These are phyloP conservation scores for Grallaria varia DNA, from an alignment of 2,113 vertebrate genomes.

Conservation along the genomic window DNA sequence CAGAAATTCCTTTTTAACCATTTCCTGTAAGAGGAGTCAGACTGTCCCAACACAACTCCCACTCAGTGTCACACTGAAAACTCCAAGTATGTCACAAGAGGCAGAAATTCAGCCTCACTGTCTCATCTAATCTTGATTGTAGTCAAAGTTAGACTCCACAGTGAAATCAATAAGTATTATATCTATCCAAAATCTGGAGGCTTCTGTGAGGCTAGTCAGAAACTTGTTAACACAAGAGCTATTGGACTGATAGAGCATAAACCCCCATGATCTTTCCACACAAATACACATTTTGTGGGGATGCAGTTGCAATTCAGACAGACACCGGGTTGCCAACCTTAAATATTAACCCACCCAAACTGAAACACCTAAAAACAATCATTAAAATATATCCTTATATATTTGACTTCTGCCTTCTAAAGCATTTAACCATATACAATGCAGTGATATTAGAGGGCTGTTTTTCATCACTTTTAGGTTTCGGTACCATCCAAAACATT, in stretches of 20 bases:
- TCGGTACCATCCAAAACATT: neutral
- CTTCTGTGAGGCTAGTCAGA: neutral
- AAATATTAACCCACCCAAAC: neutral
- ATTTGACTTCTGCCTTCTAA: neutral
- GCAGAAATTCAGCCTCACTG: neutral
- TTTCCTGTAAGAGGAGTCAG: conserved; percentile 19
- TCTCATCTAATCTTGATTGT: neutral
- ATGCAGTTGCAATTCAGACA: neutral
- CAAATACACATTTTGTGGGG: neutral
- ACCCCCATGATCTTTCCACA: neutral
- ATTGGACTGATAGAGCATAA: neutral
- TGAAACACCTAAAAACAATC: neutral
- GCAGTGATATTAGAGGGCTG: neutral
- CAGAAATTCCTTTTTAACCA: conserved; percentile 22
- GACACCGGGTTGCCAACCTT: neutral
- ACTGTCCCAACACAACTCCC: neutral
- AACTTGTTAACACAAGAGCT: neutral
- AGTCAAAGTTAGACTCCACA: neutral
- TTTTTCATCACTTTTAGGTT: neutral
- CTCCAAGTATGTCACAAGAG: neutral
- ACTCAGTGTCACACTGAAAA: neutral
- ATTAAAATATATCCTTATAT: neutral
- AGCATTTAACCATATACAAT: neutral
- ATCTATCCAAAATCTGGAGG: neutral
- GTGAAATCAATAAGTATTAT: neutral